These are phyloP conservation scores for Mesochorus sp. DNA, from an alignment of 2,888 invertebrate genomes.

Conservation along the genomic window DNA sequence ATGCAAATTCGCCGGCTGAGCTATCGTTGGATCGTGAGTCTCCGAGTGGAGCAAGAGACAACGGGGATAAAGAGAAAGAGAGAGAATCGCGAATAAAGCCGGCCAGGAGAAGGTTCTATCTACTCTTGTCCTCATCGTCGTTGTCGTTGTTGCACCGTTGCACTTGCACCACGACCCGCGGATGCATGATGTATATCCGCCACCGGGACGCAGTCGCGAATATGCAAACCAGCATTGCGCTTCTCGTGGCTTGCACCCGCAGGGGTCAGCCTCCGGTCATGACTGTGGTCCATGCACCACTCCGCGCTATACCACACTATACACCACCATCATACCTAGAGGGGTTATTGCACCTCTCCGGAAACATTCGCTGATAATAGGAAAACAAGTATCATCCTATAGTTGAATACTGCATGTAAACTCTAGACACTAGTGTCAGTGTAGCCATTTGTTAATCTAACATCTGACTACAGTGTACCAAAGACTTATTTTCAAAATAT, in stretches of 20 bases:
- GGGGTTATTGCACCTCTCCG: slow-evolving; percentile 67
- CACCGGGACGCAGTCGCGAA: slow-evolving; percentile 77
- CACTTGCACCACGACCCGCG: slow-evolving; percentile 71
- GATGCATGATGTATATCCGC: slow-evolving; percentile 79
- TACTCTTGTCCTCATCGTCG: slow-evolving; percentile 55
- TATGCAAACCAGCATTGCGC: slow-evolving; percentile 76
- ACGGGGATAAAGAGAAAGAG: slow-evolving; percentile 49
- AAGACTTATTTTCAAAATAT: slow-evolving; percentile 14
- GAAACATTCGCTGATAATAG: slow-evolving; percentile 68
- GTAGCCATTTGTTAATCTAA: slow-evolving; percentile 27
- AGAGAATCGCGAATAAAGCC: slow-evolving; percentile 60
- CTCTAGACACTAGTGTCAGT: slow-evolving; percentile 31
- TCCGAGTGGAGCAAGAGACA: slow-evolving; percentile 65
- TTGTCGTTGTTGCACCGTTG: slow-evolving; percentile 66
- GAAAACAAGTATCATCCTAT: slow-evolving; percentile 52
- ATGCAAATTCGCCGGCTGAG: slow-evolving; percentile 80
- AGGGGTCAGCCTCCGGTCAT: slow-evolving; percentile 74
- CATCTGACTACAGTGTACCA: slow-evolving; percentile 18
- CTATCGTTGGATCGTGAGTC: slow-evolving; percentile 80
- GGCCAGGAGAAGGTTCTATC: slow-evolving; percentile 53
- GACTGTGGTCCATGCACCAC: slow-evolving; percentile 63
- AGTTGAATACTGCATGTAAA: slow-evolving; percentile 20
- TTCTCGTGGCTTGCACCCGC: slow-evolving; percentile 67
- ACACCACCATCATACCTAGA: slow-evolving; percentile 66
- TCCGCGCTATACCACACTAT: slow-evolving; percentile 59